Evolutionary conservation across 1,140 invertebrate species (phyloP).

Genomic region (Heliconius congener): DNA sequence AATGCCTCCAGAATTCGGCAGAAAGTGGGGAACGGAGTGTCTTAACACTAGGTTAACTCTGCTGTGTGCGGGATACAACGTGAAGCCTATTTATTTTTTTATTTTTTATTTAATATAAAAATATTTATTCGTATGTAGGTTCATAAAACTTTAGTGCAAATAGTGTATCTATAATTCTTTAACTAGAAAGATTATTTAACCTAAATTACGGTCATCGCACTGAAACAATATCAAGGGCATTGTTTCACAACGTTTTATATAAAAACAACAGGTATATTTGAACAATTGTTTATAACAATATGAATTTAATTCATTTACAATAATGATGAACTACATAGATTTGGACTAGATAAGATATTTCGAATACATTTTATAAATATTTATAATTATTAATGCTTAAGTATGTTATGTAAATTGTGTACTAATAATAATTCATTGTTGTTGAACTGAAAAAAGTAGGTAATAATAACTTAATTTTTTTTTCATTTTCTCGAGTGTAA

Average conservation of each 20-base stretch:
- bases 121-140: not conserved
- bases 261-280: slow-evolving; percentile 15
- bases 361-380: not conserved
- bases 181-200: slow-evolving; percentile 12
- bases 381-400: not conserved
- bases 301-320: slow-evolving; percentile 18
- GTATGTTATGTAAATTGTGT: not conserved
- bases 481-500: too few relatives aligned
- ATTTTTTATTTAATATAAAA: too few relatives aligned
- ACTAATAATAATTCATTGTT: not conserved
- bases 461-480: too few relatives aligned
- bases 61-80: too few relatives aligned
- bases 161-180: not conserved
- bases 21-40: too few relatives aligned
- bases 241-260: slow-evolving; percentile 32
- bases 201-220: slow-evolving; percentile 34
- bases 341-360: not conserved
- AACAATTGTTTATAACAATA: slow-evolving; percentile 27
- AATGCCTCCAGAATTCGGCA: too few relatives aligned
- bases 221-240: slow-evolving; percentile 8
- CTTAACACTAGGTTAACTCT: too few relatives aligned
- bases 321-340: slow-evolving; percentile 5
- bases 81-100: too few relatives aligned
- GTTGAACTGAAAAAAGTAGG: too few relatives aligned
- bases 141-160: not conserved